Base-by-base conservation (phyloP, 2,888 invertebrate genomes). In the Ceratothoa steindachneri region DNA sequence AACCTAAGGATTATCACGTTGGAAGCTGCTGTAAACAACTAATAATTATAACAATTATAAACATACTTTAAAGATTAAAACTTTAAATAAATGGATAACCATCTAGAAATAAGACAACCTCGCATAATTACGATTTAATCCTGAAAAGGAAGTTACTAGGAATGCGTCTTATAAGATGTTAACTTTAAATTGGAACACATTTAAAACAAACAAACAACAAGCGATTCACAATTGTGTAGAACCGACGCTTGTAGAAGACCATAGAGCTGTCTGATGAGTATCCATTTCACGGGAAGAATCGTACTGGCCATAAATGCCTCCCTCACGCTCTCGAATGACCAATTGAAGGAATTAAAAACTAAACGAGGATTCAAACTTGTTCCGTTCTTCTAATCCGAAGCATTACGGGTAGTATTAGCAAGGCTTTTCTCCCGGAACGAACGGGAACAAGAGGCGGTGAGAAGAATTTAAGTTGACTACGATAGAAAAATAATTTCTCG, bases 301-400 rank as follows among this genome's bases (percentile, higher is more conserved):
- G 24, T 7, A 19, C 5, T 12, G 19, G 9, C 55, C 55, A 12
- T 19, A 19, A 55, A 7, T 22, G 55, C 55, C 55, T 22, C 19
- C 5, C 15, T 19, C 9, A 12, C 19, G 24, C 5, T 12, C 55
- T 12, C 19, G 55, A 55, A 55, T 55, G 55, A 55, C 55, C 55
- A 55, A 55, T 55, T 55, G 55, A 55, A 22, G 55, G 55, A 12
- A 55, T 55, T 55, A 55, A 55, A 55, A 22, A 55, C 55, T 55
- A 22, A 55, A 55, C 5, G 24, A 55, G 55, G 55, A 55, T 55
- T 55, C 55, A 55, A 55, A 55, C 55, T 55, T 55, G 55, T 55
- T 55, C 55, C 55, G 55, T 55, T 55, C 5, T 19, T 55, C 24
- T 55, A 55, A 55, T 55, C 55, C 55, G 15, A 22, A 22, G 55